A percentile compares a stretch with the other conserved stretches of the same genome.
These are phyloP conservation scores for Allobates femoralis DNA, from an alignment of 2,797 vertebrate genomes.

Conservation along the genomic window DNA sequence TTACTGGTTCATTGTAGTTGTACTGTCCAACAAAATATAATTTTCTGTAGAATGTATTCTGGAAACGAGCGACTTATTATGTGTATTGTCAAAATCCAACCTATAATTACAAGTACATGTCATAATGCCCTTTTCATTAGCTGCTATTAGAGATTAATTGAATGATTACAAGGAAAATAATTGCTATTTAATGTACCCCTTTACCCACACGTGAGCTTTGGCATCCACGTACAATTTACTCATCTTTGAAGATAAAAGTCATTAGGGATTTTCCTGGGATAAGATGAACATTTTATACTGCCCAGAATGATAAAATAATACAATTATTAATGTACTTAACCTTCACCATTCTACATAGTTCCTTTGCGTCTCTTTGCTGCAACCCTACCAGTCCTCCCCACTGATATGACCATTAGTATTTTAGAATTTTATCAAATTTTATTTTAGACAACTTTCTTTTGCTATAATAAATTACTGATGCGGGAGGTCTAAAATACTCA, in stretches of 20 bases:
- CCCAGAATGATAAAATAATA: not conserved
- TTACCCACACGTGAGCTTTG: not conserved
- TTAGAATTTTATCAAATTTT: no score
- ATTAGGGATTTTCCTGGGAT: not conserved
- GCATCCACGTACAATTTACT: not conserved
- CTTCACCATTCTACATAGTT: not conserved
- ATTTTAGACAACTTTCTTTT: no score
- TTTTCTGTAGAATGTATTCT: constrained; percentile 3
- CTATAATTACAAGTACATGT: not conserved
- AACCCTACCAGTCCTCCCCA: not conserved
- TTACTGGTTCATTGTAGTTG: constrained; percentile 43
- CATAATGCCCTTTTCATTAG: constrained; percentile 2
- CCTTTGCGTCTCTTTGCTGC: not conserved
- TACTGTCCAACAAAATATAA: constrained; percentile 11
- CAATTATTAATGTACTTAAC: not conserved
- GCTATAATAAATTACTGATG: no score
- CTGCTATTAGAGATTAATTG: not conserved
- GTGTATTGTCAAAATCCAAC: constrained; percentile 16
- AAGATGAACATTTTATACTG: not conserved
- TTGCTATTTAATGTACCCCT: not conserved
- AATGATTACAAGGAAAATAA: not conserved
- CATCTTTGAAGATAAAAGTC: not conserved
- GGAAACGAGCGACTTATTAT: constrained; percentile 11
- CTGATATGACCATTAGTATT: no score
- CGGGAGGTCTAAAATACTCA: no score